Base-by-base conservation (phyloP, 2,113 vertebrate species). In the Calidris pygmaea region DNA sequence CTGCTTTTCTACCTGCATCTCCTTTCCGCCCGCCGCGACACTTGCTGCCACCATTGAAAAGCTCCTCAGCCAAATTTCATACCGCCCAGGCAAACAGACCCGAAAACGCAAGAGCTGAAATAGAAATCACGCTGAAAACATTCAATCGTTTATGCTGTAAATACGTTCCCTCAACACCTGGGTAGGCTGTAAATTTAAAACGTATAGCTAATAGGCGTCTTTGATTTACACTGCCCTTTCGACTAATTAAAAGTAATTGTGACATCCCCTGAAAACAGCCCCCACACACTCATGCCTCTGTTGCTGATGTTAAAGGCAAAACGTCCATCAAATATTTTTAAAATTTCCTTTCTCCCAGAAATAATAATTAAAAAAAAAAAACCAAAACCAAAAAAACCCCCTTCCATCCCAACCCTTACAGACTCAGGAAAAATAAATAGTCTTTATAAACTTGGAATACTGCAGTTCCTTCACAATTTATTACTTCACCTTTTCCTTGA, bases 401-500 rank as follows among this genome's bases (percentile, higher is more conserved):
- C 52, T 53, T 53, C 52, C 52, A 89, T n/a, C 43, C 19, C 41
- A 94, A 58, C 50, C 41, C 53, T 93, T 93, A 77, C 75, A 93
- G 55, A 91, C 66, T 95, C 48, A 94, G 90, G 92, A 95, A 95
- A 97, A 96, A 95, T 73, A 97, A 97, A 97, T 83, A 95, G 37
- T 67, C 29, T 91, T 93, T 92, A 79, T 66, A 92, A 93, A 91
- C 67, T 95, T 80, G 62, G 56, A 97, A 92, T 85, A 72, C 83
- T 73, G 56, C 90, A 65, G 24, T 93, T 96, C 88, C 91, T 96
- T 97, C 75, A 50, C 66, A 72, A 86, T 93, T 88, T 93, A 80
- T 95, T 95, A 97, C 96, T 96, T 98, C 94, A 98, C 98, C 97
- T 98, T 98, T 97, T 96, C 70, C 95, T 97, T 95, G 97, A 94